These are phyloP conservation scores for Eidolon helvum DNA, from an alignment of 2,113 vertebrate species.

Conservation along the genomic window DNA sequence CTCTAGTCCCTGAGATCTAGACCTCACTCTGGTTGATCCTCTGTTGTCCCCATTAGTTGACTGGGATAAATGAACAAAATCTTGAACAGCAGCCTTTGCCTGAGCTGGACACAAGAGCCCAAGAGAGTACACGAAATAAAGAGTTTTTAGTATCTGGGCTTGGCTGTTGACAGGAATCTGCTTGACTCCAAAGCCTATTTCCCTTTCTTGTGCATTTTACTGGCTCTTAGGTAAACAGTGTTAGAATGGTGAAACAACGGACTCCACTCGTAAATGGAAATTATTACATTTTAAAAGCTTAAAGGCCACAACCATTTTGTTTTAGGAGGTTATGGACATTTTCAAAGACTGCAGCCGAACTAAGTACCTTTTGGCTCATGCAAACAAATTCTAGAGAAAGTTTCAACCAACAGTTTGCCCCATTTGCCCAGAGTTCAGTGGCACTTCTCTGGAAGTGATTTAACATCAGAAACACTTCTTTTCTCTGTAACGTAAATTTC, in stretches of 20 bases:
- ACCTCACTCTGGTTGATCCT: background rate
- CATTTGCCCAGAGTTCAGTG: background rate
- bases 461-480: slow-evolving; percentile 12
- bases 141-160: background rate
- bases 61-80: background rate
- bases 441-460: slow-evolving; percentile 34
- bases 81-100: background rate
- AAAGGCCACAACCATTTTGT: background rate
- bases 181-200: background rate
- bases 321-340: background rate
- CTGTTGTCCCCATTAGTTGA: background rate
- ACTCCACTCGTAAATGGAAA: background rate
- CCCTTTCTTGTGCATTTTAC: background rate
- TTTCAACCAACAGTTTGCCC: background rate
- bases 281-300: slow-evolving; percentile 25
- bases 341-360: slow-evolving; percentile 33
- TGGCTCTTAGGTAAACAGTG: slow-evolving; percentile 38
- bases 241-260: background rate
- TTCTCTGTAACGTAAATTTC: background rate
- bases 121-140: background rate
- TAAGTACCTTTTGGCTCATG: slow-evolving; percentile 15
- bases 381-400: background rate
- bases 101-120: background rate
- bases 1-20: background rate
- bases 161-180: background rate